These are phyloP conservation scores for Lagorchestes hirsutus DNA, from an alignment of 2,797 vertebrate genomes.

Conservation along the genomic window DNA sequence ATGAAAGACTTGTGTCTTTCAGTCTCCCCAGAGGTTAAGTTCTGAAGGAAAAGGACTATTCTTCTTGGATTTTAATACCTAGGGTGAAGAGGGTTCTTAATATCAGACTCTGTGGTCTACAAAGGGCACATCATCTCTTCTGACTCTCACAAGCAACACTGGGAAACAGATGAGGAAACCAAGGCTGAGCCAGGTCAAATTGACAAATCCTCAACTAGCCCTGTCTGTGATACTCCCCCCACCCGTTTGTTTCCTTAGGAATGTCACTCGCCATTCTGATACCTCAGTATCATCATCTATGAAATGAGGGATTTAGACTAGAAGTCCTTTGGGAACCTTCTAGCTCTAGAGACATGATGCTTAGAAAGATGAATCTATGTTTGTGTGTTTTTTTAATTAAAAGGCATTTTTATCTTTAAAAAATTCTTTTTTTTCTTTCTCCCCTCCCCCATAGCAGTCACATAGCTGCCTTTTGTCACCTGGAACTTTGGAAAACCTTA, in stretches of 20 bases:
- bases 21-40: constrained; percentile 62
- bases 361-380: constrained; percentile 50
- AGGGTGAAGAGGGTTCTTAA: constrained; percentile 70
- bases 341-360: background rate
- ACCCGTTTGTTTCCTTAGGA: background rate
- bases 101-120: constrained; percentile 15
- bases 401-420: background rate
- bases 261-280: background rate
- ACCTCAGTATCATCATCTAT: background rate
- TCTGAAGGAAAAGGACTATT: constrained; percentile 78
- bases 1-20: background rate
- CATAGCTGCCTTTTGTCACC: constrained; percentile 57
- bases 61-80: constrained; percentile 73
- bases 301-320: background rate
- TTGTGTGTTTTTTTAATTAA: background rate
- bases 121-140: background rate
- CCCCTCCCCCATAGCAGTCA: constrained; percentile 69
- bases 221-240: background rate
- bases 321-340: background rate
- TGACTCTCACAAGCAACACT: background rate
- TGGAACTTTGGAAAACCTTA: constrained; percentile 69
- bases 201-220: background rate
- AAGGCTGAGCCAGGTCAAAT: background rate
- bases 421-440: background rate
- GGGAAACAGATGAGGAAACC: background rate